Evolutionary conservation across 2,888 invertebrate species (phyloP).

Genomic region (Meteorus colon): DNA sequence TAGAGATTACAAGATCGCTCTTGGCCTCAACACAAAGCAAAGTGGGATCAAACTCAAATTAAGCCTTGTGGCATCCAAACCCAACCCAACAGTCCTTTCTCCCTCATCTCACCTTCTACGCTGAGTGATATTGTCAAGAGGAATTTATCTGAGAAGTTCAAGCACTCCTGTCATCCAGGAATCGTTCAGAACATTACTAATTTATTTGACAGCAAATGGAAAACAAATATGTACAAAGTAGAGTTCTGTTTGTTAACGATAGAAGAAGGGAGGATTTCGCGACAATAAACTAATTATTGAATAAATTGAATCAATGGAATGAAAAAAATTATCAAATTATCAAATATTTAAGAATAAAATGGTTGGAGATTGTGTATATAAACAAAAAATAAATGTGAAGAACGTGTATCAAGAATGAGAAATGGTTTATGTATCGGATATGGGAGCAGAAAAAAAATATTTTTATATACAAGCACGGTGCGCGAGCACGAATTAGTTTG

Average conservation of each 20-base stretch:
- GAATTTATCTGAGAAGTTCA: background rate
- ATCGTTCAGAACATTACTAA: slow-evolving; percentile 24
- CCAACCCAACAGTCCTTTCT: background rate
- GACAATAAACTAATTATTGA: background rate
- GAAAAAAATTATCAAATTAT: background rate
- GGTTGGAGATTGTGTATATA: background rate
- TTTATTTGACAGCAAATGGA: background rate
- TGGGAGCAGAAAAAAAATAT: background rate
- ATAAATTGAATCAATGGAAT: background rate
- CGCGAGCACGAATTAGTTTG: background rate
- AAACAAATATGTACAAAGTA: too few relatives aligned
- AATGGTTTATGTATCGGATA: background rate
- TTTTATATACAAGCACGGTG: background rate
- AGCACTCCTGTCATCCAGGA: slow-evolving; percentile 17
- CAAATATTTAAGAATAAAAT: background rate
- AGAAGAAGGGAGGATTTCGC: background rate
- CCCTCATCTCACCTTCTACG: background rate
- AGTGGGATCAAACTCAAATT: background rate
- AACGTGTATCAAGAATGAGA: background rate
- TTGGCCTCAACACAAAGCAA: background rate
- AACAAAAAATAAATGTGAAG: background rate
- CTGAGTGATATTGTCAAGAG: background rate
- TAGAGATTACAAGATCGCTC: background rate
- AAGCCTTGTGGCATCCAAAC: background rate
- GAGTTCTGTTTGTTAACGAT: too few relatives aligned